Base-by-base conservation (phyloP, 2,888 invertebrate genomes). In the Dynastes grantii region DNA sequence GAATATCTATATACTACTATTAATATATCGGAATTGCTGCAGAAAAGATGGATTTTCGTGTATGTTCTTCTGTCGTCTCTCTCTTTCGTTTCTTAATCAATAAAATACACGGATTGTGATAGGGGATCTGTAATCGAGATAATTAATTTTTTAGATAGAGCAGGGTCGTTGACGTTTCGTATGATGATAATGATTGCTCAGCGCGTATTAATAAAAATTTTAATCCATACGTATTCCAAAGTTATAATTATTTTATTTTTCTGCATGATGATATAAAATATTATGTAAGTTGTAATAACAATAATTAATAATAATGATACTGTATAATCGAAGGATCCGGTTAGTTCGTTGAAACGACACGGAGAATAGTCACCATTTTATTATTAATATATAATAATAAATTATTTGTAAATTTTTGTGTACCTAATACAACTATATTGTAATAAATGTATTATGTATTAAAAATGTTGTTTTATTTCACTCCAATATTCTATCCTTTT, bases 371-470 rank as follows among this genome's bases (percentile, higher is more conserved):
- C 81, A 81, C 73, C 76, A 78, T 75, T 73, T 80, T 78, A 76
- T 77, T 77, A 79, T 78, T 76, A 76, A 67, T 55, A 78, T 71
- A 71, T 78, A 55, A 76, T 80, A 83, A 81, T 82, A 84, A 84
- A 82, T 85, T 85, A 85, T 86, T 87, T 88, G 87, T 88, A 87
- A 88, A 88, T 87, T 87, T 87, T 86, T 87, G 86, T 88, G 87
- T 88, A 87, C 86, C 86, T 87, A 86, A 85, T 83, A 81, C 83
- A 83, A 83, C 79, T 83, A 85, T 83, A 85, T 83, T 86, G 84
- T 86, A 86, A 86, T 86, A 85, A 86, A 86, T 85, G 85, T 85
- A 85, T 84, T 85, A 84, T 84, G 84, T 85, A 85, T 78, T 78
- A 71, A 29, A 67, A 67, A 16, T 55, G 6, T 49, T 53, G 29